Evolutionary conservation across 2,797 vertebrate genomes (phyloP).

Genomic region (Morelia viridis): DNA sequence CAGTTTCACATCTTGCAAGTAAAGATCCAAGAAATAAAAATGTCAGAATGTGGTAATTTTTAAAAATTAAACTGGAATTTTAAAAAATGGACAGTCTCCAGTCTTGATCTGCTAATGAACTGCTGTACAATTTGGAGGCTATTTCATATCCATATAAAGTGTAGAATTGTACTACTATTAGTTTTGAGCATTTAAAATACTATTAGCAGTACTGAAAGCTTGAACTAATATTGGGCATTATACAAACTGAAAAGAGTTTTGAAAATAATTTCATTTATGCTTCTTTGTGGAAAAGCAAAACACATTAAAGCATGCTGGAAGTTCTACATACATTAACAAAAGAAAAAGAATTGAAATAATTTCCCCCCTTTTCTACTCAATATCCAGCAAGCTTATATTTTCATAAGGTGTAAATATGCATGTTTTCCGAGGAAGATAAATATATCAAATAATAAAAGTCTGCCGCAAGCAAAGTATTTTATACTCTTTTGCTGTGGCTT

Average conservation of each 20-base stretch:
- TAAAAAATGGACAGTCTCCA: background rate
- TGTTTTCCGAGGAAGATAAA: background rate
- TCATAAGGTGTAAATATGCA: background rate
- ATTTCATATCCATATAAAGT: background rate
- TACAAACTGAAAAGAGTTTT: background rate
- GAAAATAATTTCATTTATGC: background rate
- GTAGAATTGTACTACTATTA: background rate
- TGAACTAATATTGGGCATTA: background rate
- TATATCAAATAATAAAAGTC: background rate
- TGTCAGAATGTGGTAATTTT: background rate
- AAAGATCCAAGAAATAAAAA: background rate
- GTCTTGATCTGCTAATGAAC: background rate
- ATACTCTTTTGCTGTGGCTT: background rate
- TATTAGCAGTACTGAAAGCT: background rate
- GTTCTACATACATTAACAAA: background rate
- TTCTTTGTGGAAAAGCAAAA: background rate
- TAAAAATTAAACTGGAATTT: background rate
- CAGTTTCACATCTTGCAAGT: background rate
- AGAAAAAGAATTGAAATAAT: background rate
- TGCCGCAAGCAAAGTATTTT: background rate
- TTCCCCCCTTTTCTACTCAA: background rate
- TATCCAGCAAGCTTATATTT: background rate
- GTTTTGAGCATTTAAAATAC: background rate
- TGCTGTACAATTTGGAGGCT: conserved; percentile 3
- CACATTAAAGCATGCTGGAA: background rate